Percentiles rank a stretch among this genome's conserved stretches.
phyloP scores from a whole-genome alignment of 2,888 invertebrate species.

The Tachina lurida region DNA sequence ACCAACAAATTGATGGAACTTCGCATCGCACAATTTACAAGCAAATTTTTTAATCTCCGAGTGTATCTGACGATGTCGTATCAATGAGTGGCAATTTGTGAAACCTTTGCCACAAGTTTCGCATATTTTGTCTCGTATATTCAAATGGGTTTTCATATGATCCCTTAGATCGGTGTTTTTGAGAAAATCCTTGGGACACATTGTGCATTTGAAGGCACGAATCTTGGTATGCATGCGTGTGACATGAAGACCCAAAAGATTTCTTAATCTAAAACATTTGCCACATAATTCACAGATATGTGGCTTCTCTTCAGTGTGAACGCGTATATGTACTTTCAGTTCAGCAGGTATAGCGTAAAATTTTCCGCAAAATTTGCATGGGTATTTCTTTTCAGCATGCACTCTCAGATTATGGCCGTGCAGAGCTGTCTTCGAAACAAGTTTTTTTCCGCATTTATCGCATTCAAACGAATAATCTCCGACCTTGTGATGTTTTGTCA shows the following conservation, averaged over 20 bases:
- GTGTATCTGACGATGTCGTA: constrained; percentile 79
- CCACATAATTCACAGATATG: constrained; percentile 78
- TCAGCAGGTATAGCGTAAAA: constrained; percentile 76
- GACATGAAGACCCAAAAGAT: constrained; percentile 75
- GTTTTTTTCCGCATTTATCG: constrained; percentile 74
- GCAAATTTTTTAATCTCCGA: constrained; percentile 78
- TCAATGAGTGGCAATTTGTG: constrained; percentile 77
- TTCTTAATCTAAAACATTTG: constrained; percentile 76
- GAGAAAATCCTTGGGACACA: constrained; percentile 76
- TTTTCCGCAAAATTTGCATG: constrained; percentile 75
- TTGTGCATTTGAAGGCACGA: constrained; percentile 72
- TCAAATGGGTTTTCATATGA: constrained; percentile 78
- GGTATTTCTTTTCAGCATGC: constrained; percentile 76
- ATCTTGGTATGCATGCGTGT: constrained; percentile 71
- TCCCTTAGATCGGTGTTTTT: constrained; percentile 77
- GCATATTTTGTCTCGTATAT: constrained; percentile 79
- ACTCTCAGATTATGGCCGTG: constrained; percentile 74
- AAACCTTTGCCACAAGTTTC: constrained; percentile 79
- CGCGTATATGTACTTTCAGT: constrained; percentile 73
- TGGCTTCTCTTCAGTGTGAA: constrained; percentile 77
- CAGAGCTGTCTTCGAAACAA: constrained; percentile 74
- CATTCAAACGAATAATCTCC: constrained; percentile 78
- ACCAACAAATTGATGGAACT: constrained; percentile 79
- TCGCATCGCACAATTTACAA: constrained; percentile 78
- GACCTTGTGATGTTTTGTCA: constrained; percentile 76